phyloP scores from a whole-genome alignment of 2,797 vertebrate genomes.

The Podarcis lilfordi region DNA sequence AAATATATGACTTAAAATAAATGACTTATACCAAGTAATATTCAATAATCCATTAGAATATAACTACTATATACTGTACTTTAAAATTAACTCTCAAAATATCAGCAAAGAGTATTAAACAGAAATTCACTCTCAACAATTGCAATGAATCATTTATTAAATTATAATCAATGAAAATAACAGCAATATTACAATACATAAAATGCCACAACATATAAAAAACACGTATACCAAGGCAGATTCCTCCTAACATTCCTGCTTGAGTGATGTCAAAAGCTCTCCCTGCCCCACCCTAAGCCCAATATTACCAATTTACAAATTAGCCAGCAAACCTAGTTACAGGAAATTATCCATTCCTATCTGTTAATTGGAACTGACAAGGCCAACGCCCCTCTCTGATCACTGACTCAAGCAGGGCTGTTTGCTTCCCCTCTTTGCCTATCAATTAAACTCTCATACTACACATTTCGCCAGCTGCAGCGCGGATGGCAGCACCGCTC shows the following conservation, averaged over 20 bases:
- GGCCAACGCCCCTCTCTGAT: neutral
- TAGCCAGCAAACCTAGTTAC: neutral
- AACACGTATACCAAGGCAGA: neutral
- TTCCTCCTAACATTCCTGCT: neutral
- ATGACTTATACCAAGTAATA: too few species aligned
- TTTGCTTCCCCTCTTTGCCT: neutral
- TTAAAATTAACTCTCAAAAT: too few species aligned
- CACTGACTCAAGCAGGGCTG: neutral
- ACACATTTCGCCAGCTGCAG: neutral
- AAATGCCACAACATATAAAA: too few species aligned
- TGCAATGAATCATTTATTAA: too few species aligned
- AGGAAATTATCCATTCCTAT: neutral
- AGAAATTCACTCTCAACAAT: too few species aligned
- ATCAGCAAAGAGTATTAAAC: too few species aligned
- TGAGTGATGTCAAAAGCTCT: neutral
- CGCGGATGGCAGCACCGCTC: constrained; percentile 53
- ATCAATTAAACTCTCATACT: neutral
- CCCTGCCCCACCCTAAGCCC: neutral
- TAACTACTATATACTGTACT: too few species aligned
- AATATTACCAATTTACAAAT: neutral
- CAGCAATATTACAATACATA: too few species aligned
- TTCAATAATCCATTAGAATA: too few species aligned
- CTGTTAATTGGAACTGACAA: neutral
- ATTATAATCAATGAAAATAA: too few species aligned
- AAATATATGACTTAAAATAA: too few species aligned